Percentiles rank a stretch among this genome's conserved stretches.
Conservation (phyloP, 2,113 vertebrate genomes). For the Telmatochromis brachygnathus region DNA sequence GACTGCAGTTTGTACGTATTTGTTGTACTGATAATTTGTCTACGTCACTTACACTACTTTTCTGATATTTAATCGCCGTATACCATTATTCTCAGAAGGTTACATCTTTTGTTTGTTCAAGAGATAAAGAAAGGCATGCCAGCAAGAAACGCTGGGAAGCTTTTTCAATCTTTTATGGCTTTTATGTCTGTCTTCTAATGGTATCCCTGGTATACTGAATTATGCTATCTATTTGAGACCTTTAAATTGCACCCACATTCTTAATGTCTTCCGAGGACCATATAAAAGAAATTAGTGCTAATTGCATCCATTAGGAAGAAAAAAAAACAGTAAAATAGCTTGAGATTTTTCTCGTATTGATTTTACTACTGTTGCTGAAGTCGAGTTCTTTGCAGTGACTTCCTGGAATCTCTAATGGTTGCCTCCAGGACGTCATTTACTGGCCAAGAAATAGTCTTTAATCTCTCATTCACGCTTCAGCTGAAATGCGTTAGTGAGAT, state of each 20-base stretch:
- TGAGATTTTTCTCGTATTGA: not conserved
- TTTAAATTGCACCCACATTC: not conserved
- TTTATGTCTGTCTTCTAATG: not conserved
- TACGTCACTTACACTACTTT: not conserved
- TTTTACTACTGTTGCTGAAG: not conserved
- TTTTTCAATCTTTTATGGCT: not conserved
- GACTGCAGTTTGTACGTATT: constrained; percentile 87
- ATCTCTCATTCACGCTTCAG: not conserved
- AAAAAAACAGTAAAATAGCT: not conserved
- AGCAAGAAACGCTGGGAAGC: not conserved
- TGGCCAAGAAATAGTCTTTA: not conserved
- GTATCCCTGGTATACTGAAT: not conserved
- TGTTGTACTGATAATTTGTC: not conserved
- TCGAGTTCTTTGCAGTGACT: not conserved
- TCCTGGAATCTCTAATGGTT: not conserved
- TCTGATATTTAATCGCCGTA: not conserved
- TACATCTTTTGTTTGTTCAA: not conserved
- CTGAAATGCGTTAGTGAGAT: not conserved
- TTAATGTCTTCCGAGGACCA: not conserved
- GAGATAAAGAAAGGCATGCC: not conserved
- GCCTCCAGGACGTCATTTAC: not conserved
- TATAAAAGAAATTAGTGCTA: not conserved
- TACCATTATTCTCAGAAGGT: not conserved
- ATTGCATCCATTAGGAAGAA: not conserved
- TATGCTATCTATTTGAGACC: not conserved